Base-by-base conservation (phyloP, 1,140 invertebrate species). In the Zaprionus inermis region DNA sequence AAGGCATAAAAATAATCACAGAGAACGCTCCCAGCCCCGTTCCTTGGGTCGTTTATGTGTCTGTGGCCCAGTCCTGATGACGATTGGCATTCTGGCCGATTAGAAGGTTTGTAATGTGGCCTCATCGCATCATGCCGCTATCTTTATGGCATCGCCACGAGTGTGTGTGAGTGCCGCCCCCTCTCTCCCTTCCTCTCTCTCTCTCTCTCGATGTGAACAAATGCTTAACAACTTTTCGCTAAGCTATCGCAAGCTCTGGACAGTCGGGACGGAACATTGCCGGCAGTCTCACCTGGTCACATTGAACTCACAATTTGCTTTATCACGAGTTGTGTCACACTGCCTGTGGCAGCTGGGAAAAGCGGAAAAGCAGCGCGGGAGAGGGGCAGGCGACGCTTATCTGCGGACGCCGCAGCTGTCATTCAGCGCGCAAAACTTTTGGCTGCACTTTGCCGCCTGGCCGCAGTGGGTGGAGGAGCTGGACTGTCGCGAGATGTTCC, bases 141-240 rank as follows among this genome's bases (percentile, higher is more conserved):
- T 89, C 84, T 88, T 88, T 88, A 88, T 83, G 84, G 67, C 83
- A 88, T 88, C 83, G 86, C 61, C 61, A 22, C 63, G 66, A 72
- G 46, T 38, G 32, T 44, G 16, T 51, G 59, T 38, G 32, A 34
- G 16, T 51, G 59, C 16, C 1, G 14, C 51, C n/a, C 18, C 11
- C 22, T 6, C 28, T 44, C 2, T 24, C 11, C 22, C 18, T 16
- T 32, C 67, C 63, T 67, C 54, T 76, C 59, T 76, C 54, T 55
- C 34, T 22, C 55, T n/a, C 16, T 36, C 0, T 57, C 5, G n/a
- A n/a, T n/a, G n/a, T n/a, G n/a, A n/a, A n/a, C n/a, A n/a, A n/a
- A n/a, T 38, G 56, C 71, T 74, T 61, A 70, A 69, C 52, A 70
- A 64, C 58, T 64, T 64, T 57, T 46, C 51, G 59, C 68, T 76